A percentile compares a stretch with the other conserved stretches of the same genome.
Conservation (phyloP, 2,888 invertebrate species). For the Dinocampus coccinellae region DNA sequence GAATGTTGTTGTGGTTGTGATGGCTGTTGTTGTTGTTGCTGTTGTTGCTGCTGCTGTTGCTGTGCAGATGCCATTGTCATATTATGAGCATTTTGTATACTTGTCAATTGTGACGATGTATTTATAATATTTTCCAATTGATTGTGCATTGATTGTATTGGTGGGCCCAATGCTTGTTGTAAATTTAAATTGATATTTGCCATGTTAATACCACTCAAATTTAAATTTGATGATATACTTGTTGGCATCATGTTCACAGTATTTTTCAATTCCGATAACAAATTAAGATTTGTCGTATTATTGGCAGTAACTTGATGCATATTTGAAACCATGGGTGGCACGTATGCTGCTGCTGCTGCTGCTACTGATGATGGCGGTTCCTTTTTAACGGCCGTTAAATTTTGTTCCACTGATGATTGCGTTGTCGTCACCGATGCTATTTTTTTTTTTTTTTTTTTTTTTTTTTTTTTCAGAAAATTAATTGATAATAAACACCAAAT, state of each 20-base stretch:
- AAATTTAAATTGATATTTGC: conserved; percentile 56
- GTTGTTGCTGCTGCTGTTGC: conserved; percentile 19
- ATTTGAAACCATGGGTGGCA: conserved; percentile 54
- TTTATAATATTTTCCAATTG: conserved; percentile 64
- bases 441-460: no score
- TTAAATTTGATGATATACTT: conserved; percentile 58
- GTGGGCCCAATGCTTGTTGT: conserved; percentile 55
- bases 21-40: conserved; percentile 6
- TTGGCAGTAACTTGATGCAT: conserved; percentile 49
- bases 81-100: conserved; percentile 61
- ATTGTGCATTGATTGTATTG: conserved; percentile 60
- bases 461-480: background rate
- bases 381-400: conserved; percentile 48
- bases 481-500: background rate
- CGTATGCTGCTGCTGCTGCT: conserved; percentile 49
- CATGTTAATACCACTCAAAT: conserved; percentile 61
- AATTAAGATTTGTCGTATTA: conserved; percentile 57
- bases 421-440: conserved; percentile 59
- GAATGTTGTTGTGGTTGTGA: conserved; percentile 61
- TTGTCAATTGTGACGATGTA: conserved; percentile 54
- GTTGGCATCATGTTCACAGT: conserved; percentile 60
- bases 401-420: conserved; percentile 60
- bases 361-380: conserved; percentile 50
- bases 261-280: conserved; percentile 61
- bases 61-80: conserved; percentile 55